Evolutionary conservation across 1,140 invertebrate species (phyloP).

Genomic region (Drosophila kurseongensis): DNA sequence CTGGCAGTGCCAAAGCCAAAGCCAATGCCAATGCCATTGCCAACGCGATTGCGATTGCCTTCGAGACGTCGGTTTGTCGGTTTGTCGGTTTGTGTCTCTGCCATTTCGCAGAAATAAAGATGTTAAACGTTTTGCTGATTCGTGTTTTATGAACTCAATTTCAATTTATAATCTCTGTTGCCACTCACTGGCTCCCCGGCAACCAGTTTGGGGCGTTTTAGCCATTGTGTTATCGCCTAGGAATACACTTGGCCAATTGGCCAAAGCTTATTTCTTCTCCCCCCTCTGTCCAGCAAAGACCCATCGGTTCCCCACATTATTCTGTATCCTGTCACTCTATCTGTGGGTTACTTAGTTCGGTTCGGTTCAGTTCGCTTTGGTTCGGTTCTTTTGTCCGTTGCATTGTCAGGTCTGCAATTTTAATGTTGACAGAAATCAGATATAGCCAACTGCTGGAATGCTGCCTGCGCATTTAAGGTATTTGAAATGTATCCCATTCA

Average conservation of each 20-base stretch:
- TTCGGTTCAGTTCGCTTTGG: constrained; percentile 23
- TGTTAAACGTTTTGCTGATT: constrained; percentile 84
- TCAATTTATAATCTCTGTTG: constrained; percentile 84
- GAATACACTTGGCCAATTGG: constrained; percentile 72
- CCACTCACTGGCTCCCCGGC: constrained; percentile 62
- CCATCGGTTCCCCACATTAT: constrained; percentile 15
- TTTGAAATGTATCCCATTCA: constrained; percentile 68
- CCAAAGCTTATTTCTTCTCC: constrained; percentile 9
- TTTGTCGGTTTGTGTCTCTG: constrained; percentile 47
- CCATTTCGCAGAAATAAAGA: constrained; percentile 82
- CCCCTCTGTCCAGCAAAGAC: background rate
- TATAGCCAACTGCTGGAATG: constrained; percentile 77
- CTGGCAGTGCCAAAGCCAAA: constrained; percentile 21
- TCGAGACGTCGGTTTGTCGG: constrained; percentile 19
- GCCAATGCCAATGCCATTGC: constrained; percentile 39
- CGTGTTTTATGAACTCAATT: constrained; percentile 84
- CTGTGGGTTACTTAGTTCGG: constrained; percentile 74
- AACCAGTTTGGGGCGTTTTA: constrained; percentile 62
- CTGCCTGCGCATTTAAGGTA: constrained; percentile 81
- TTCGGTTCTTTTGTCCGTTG: constrained; percentile 51
- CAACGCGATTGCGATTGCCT: constrained; percentile 50
- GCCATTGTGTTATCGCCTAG: constrained; percentile 75
- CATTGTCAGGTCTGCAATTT: constrained; percentile 82
- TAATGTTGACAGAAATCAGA: constrained; percentile 83
- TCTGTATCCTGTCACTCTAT: constrained; percentile 55